Conservation (phyloP, 2,113 vertebrate species). For the Tyto alba region DNA sequence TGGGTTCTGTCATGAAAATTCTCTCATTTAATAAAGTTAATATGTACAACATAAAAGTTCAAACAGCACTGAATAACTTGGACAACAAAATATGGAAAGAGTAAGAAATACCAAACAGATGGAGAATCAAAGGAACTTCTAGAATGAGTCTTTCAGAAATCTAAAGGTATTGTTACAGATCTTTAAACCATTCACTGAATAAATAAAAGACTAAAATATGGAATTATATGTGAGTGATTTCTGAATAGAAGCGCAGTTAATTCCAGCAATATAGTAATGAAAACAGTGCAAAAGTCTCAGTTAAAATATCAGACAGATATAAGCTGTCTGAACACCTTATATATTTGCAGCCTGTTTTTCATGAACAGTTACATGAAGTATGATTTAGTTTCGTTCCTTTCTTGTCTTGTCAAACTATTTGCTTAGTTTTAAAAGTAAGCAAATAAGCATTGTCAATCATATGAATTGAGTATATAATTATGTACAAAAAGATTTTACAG, state of each 20-base stretch:
- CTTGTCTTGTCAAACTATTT: constrained; percentile 3
- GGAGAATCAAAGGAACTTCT: not conserved
- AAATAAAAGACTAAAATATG: not conserved
- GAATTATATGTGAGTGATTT: not conserved
- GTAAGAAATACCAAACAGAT: not conserved
- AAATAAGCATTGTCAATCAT: not conserved
- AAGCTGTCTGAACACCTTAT: not conserved
- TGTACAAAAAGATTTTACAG: not conserved
- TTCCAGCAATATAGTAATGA: not conserved
- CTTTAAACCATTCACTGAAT: not conserved
- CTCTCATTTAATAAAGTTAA: not conserved
- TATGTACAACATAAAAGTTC: not conserved
- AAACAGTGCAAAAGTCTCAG: not conserved
- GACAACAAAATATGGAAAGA: not conserved
- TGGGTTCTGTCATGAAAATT: not conserved
- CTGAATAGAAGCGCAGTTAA: not conserved
- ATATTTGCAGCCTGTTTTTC: not conserved
- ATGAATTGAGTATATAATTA: not conserved
- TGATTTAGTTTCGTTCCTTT: not conserved
- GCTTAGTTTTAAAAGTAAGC: not conserved
- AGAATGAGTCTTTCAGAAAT: not conserved
- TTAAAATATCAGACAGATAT: not conserved
- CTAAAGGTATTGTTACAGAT: not conserved
- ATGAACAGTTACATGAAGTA: not conserved
- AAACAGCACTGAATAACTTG: not conserved